Conservation (phyloP, 2,888 invertebrate species). For the Rhyacophila evoluta region DNA sequence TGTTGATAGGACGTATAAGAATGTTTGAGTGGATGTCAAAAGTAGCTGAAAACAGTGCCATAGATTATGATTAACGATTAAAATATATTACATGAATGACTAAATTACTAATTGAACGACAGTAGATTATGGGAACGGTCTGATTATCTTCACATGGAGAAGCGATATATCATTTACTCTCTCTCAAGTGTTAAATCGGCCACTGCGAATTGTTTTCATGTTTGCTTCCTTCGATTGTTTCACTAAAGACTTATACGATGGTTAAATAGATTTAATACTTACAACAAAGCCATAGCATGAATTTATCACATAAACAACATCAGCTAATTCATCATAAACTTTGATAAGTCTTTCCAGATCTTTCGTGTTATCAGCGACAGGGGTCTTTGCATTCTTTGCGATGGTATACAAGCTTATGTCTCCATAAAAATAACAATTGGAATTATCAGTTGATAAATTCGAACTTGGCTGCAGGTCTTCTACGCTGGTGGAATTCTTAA, state of each 20-base stretch:
- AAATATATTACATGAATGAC: too few species aligned
- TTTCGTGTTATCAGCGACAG: not conserved
- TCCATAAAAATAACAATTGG: not conserved
- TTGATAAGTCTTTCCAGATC: conserved; percentile 39
- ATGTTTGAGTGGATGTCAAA: conserved; percentile 36
- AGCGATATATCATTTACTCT: too few species aligned
- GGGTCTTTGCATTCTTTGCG: not conserved
- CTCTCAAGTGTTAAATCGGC: too few species aligned
- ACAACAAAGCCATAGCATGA: conserved; percentile 48
- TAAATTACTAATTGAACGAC: too few species aligned
- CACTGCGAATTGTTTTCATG: too few species aligned
- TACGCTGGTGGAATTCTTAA: not conserved
- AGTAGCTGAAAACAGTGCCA: conserved; percentile 45
- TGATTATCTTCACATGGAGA: too few species aligned
- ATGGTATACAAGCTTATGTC: not conserved
- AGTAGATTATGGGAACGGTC: too few species aligned
- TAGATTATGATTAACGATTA: too few species aligned
- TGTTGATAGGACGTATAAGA: conserved; percentile 48
- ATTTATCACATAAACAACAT: conserved; percentile 45
- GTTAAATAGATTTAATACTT: too few species aligned
- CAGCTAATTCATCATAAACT: conserved; percentile 48
- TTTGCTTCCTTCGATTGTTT: too few species aligned
- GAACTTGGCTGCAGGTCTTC: not conserved
- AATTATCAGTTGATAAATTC: not conserved
- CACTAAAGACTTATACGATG: too few species aligned